Base-by-base conservation (phyloP, 2,888 invertebrate species). In the Neoscelio sp. region DNA sequence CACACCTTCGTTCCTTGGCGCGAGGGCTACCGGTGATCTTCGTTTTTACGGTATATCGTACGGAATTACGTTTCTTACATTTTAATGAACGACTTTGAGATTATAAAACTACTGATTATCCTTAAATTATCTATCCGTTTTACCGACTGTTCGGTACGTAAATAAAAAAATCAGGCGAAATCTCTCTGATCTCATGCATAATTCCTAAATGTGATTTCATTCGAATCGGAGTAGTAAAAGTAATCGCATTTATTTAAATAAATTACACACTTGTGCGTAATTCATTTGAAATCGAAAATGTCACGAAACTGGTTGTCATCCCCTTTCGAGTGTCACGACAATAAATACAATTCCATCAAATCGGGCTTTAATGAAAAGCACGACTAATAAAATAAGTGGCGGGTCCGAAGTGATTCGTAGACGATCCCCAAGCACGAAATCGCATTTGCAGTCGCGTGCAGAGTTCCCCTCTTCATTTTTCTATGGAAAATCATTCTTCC, bases 331-430 rank as follows among this genome's bases (percentile, higher is more conserved):
- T 60, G 68, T 73, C 67, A 78, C 75, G 76, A 82, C 84, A 84
- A 86, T 84, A 86, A 86, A 86, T 86, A 84, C 84, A 86, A 87
- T 87, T 85, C 85, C 84, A 86, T 86, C 84, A 84, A 87, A 86
- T 87, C 84, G 83, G 80, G 83, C 82, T 83, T 84, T 85, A 86
- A 85, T 86, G 87, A 87, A 87, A 85, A 86, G 86, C 84, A 83
- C 85, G 85, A 84, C 85, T 87, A 87, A 87, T 87, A 85, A 87
- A 87, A 85, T 88, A 86, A 86, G 86, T 85, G 85, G 85, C 82
- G 70, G 82, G 81, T 82, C 81, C 80, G 70, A 76, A 70, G 82
- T 84, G 82, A 85, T 83, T 85, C 82, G 80, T 65, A 62, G 80
- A 65, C 82, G 81, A 71, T 82, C 82, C 82, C 82, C 79, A 70